phyloP scores from a whole-genome alignment of 2,113 vertebrate genomes.

The Mungos mungo region DNA sequence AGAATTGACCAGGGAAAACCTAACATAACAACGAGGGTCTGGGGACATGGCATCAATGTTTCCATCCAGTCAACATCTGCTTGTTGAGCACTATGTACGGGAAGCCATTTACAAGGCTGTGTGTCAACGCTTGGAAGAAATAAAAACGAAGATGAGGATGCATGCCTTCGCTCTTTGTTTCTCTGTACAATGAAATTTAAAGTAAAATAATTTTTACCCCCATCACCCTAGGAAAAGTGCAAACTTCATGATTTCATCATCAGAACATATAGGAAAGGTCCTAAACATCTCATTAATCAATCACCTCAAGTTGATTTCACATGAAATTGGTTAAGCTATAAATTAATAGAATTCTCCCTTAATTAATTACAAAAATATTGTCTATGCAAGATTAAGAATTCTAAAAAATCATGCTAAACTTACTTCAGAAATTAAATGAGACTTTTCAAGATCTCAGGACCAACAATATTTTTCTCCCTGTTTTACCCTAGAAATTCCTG shows the following conservation, averaged over 20 bases:
- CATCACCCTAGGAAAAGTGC: neutral
- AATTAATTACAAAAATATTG: constrained; percentile 38
- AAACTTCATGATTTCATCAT: constrained; percentile 37
- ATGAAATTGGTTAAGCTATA: constrained; percentile 8
- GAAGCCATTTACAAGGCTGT: neutral
- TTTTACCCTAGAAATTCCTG: neutral
- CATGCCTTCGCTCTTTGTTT: neutral
- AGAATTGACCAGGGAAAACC: neutral
- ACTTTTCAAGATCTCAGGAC: neutral
- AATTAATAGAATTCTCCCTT: constrained; percentile 36
- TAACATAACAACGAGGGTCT: no score
- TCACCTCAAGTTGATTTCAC: constrained; percentile 5
- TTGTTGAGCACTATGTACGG: neutral
- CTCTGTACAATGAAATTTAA: neutral
- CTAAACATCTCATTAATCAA: neutral
- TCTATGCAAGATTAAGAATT: constrained; percentile 40
- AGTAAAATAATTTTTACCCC: neutral
- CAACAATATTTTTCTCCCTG: neutral
- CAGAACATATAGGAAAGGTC: constrained; percentile 25
- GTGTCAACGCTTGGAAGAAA: neutral
- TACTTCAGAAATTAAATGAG: constrained; percentile 13
- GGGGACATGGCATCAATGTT: neutral
- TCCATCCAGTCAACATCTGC: neutral
- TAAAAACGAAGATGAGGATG: neutral
- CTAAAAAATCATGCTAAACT: constrained; percentile 16